Percentiles rank a stretch among this genome's conserved stretches.
Evolutionary conservation across 2,888 invertebrate genomes (phyloP).

Genomic region (Taphrorychus bicolor): DNA sequence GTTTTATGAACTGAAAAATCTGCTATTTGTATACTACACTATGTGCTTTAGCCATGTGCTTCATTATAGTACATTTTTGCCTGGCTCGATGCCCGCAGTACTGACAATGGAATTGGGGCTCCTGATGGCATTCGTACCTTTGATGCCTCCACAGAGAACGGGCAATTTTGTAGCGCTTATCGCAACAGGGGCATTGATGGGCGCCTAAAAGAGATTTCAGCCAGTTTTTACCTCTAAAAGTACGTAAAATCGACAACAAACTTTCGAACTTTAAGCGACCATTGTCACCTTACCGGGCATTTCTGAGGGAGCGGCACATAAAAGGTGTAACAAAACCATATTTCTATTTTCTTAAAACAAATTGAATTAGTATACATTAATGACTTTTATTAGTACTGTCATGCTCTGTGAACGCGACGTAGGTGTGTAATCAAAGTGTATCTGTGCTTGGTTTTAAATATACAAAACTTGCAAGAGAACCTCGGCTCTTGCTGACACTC

Average conservation of each 20-base stretch:
- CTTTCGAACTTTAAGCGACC: no score
- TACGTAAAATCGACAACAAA: no score
- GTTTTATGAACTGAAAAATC: no score
- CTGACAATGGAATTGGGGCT: background rate
- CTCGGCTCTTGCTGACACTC: constrained; percentile 43
- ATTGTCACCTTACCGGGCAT: no score
- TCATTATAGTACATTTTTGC: background rate
- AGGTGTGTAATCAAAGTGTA: background rate
- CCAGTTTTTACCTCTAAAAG: no score
- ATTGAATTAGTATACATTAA: no score
- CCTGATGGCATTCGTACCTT: constrained; percentile 4
- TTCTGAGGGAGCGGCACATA: no score
- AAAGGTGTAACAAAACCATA: no score
- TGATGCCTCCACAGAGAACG: background rate
- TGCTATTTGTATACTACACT: background rate
- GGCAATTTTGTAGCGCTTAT: background rate
- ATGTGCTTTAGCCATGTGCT: background rate
- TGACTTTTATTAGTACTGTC: no score
- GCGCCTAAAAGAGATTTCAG: no score
- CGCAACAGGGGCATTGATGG: background rate
- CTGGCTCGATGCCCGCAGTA: background rate
- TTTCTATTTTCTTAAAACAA: no score
- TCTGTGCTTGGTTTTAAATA: background rate
- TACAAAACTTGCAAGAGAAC: background rate
- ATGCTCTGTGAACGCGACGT: no score